Conservation (phyloP, 1,140 invertebrate species). For the Centruroides vittatus region DNA sequence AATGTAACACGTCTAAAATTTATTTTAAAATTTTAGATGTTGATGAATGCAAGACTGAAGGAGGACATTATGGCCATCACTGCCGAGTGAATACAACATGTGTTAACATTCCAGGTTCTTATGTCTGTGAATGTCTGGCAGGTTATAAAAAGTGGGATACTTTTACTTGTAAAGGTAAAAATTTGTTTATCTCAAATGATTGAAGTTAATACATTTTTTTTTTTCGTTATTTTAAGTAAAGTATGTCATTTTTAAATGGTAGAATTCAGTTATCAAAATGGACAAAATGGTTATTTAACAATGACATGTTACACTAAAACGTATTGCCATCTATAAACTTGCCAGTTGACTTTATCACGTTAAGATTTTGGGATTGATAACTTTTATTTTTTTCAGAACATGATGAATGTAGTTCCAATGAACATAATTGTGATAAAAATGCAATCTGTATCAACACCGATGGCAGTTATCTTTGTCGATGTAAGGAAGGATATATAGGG, state of each 20-base stretch:
- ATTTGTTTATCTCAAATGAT: too few species aligned
- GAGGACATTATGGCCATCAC: constrained; percentile 58
- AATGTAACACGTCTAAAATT: not conserved
- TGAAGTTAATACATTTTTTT: too few species aligned
- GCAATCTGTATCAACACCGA: constrained; percentile 71
- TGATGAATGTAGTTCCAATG: constrained; percentile 54
- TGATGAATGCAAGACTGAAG: constrained; percentile 59
- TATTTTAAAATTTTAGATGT: constrained; percentile 46
- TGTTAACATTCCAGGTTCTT: constrained; percentile 60
- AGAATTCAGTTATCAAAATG: too few species aligned
- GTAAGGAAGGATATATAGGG: constrained; percentile 62
- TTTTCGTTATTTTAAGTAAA: too few species aligned
- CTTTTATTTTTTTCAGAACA: constrained; percentile 37
- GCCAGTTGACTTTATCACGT: too few species aligned
- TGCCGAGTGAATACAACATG: constrained; percentile 64
- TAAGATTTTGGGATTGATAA: too few species aligned
- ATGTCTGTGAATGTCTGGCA: constrained; percentile 64
- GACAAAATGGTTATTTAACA: too few species aligned
- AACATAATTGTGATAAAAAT: constrained; percentile 53
- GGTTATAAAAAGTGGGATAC: constrained; percentile 59
- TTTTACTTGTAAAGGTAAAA: constrained; percentile 48
- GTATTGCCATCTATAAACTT: too few species aligned
- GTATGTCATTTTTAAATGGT: too few species aligned
- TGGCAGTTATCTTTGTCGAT: constrained; percentile 70
- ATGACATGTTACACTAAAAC: too few species aligned